Evolutionary conservation across 2,888 invertebrate genomes (phyloP).

Genomic region (Neoascia interrupta): DNA sequence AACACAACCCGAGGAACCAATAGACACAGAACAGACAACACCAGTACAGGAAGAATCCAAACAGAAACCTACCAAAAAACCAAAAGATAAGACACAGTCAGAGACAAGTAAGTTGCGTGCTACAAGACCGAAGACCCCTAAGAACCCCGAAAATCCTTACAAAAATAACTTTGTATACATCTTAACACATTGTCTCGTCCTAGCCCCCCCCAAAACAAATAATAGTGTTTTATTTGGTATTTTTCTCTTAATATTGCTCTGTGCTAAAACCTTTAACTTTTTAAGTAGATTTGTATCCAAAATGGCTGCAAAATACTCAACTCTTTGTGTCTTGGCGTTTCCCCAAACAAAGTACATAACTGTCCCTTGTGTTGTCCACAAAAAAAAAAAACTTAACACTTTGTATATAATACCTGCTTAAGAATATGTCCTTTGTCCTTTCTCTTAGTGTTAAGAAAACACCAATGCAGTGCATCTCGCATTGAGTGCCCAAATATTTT

Average conservation of each 20-base stretch:
- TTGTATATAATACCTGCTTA: slow-evolving; percentile 42
- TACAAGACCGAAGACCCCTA: slow-evolving; percentile 34
- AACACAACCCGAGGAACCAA: slow-evolving; percentile 74
- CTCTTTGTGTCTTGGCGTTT: slow-evolving; percentile 35
- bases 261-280: slow-evolving; percentile 46
- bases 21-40: slow-evolving; percentile 80
- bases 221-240: slow-evolving; percentile 37
- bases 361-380: slow-evolving; percentile 42
- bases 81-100: slow-evolving; percentile 77
- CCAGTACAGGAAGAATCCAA: slow-evolving; percentile 77
- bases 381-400: slow-evolving; percentile 38
- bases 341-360: slow-evolving; percentile 43
- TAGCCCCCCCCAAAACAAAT: slow-evolving; percentile 12
- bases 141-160: slow-evolving; percentile 41
- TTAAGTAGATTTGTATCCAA: slow-evolving; percentile 1
- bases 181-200: slow-evolving; percentile 54
- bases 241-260: slow-evolving; percentile 18
- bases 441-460: not conserved
- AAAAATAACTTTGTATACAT: slow-evolving; percentile 50
- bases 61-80: slow-evolving; percentile 79
- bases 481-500: too few species aligned
- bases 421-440: not conserved
- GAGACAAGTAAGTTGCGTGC: slow-evolving; percentile 79
- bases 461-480: not conserved
- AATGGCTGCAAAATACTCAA: slow-evolving; percentile 9